Evolutionary conservation across 2,888 invertebrate genomes (phyloP), one percentile per base, ranked within the genome.

Genomic region (Lomographa bimaculata): DNA sequence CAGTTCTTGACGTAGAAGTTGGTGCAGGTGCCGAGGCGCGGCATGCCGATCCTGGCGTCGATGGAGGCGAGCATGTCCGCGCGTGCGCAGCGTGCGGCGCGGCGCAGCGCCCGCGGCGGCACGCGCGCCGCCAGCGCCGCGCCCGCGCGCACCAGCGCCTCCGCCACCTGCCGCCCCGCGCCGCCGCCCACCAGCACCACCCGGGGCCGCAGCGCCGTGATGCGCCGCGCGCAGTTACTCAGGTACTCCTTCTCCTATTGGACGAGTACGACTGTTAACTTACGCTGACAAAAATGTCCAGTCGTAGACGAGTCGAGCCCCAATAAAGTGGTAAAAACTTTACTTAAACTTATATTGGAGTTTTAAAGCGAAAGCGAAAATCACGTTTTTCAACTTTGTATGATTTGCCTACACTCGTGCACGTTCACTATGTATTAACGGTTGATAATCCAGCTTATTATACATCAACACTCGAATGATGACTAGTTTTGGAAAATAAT

Each of bases 111-210:
- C 0, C 64, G 54, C 9, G 57, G 54, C 60, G 97, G 96, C 0
- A 98, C 96, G 71, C 96, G 96, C 26, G 95, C 89, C 0, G 97
- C 95, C 5, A 99, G 89, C 0, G 97, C 97, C n/a, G 98, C 94
- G 16, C 72, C 67, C 17, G 91, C 63, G 91, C 91, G 45, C 0
- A 95, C 90, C 33, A 99, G 89, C 66, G 95, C 93, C 64, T 97
- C 96, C 81, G 97, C 97, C 5, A 98, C 98, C 20, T 94, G 89
- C 68, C 90, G 95, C 58, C 95, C 94, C 4, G 97, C 97, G 29
- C 94, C 94, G 53, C 97, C 95, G 66, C 97, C 96, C 0, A 98
- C 98, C 18, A 99, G 82, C 12, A 99, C 94, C 12, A 99, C 92
- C 63, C 95, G 93, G 0, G 99, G 98, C 18, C 93, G 92, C 40